These are phyloP conservation scores for Cyprinodon diabolis DNA, from an alignment of 2,797 vertebrate species.

Conservation along the genomic window DNA sequence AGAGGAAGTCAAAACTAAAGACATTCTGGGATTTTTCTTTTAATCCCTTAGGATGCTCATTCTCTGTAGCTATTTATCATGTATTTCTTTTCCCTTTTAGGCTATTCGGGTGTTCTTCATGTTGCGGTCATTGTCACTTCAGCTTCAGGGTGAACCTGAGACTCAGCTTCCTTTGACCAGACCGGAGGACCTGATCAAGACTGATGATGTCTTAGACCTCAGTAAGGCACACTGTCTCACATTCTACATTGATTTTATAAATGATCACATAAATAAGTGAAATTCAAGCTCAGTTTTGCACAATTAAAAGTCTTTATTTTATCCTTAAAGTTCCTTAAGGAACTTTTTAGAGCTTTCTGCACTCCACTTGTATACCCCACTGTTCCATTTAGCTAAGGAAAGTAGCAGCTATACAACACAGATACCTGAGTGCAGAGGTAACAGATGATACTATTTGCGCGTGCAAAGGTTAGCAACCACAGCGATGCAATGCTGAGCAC, in stretches of 20 bases:
- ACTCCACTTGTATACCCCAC: neutral
- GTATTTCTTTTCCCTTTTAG: constrained; percentile 64
- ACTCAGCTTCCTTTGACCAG: constrained; percentile 94
- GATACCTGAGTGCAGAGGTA: neutral
- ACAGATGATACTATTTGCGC: neutral
- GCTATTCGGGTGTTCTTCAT: constrained; percentile 98
- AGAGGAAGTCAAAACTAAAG: neutral
- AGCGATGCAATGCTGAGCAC: neutral
- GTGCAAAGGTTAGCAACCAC: constrained; percentile 23
- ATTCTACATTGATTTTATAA: neutral
- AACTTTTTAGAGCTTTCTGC: neutral
- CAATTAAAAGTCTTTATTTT: neutral
- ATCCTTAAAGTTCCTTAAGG: neutral
- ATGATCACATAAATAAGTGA: neutral
- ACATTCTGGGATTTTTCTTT: neutral
- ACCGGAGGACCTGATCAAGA: constrained; percentile 95
- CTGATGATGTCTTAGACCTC: constrained; percentile 95
- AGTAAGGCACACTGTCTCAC: constrained; percentile 78
- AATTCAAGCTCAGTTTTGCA: neutral
- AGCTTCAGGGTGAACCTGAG: constrained; percentile 89
- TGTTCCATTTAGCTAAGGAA: neutral
- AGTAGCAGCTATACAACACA: neutral
- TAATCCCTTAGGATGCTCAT: neutral
- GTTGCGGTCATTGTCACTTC: constrained; percentile 90
- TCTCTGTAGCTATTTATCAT: neutral